Evolutionary conservation across 2,113 vertebrate species (phyloP).

Genomic region (Hippoglossus stenolepis): DNA sequence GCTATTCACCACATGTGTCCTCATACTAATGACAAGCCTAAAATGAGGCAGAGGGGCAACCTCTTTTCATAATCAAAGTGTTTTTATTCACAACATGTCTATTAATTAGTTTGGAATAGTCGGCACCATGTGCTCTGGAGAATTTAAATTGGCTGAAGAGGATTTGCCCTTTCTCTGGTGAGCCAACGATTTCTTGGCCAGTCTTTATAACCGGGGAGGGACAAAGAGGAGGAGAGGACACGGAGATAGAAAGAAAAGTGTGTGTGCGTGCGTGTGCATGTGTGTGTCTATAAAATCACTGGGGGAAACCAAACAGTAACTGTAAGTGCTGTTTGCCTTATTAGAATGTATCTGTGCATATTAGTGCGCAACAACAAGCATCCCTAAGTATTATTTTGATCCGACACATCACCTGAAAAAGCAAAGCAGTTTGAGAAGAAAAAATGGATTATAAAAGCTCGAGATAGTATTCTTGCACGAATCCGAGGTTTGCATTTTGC

Average conservation of each 20-base stretch:
- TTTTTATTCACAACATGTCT: conserved; percentile 84
- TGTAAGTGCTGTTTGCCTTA: conserved; percentile 56
- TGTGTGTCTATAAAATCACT: conserved; percentile 50
- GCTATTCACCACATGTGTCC: conserved; percentile 76
- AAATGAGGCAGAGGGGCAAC: conserved; percentile 78
- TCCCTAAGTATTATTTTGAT: neutral
- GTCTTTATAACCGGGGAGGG: conserved; percentile 71
- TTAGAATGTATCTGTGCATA: conserved; percentile 14
- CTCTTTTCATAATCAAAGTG: conserved; percentile 79
- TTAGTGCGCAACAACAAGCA: neutral
- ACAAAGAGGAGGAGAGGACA: conserved; percentile 61
- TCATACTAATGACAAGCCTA: conserved; percentile 78
- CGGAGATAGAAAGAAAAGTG: conserved; percentile 57
- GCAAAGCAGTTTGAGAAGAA: neutral
- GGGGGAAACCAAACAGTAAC: conserved; percentile 53
- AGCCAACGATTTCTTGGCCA: conserved; percentile 80
- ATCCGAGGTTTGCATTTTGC: neutral
- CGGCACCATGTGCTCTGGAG: conserved; percentile 71
- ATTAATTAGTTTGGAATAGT: conserved; percentile 82
- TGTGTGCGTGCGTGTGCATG: conserved; percentile 14
- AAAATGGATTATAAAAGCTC: conserved; percentile 18
- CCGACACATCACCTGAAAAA: neutral
- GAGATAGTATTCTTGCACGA: neutral
- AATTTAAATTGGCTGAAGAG: conserved; percentile 82
- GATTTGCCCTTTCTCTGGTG: conserved; percentile 79